Evolutionary conservation across 2,113 vertebrate species (phyloP).

Genomic region (Phasianus colchicus): DNA sequence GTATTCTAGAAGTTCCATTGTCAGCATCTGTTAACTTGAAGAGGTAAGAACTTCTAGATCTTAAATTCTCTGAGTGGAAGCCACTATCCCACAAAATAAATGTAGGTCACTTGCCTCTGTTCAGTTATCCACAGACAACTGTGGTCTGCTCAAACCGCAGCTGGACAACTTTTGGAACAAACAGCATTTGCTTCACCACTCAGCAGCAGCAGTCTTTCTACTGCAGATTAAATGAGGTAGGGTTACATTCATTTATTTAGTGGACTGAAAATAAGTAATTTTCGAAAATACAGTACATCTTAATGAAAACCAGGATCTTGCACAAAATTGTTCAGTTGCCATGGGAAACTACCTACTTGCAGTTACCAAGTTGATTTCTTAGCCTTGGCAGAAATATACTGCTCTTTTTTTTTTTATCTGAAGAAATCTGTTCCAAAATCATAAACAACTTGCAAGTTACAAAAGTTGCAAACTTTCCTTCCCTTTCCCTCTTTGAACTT

Average conservation of each 20-base stretch:
- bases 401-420: background rate
- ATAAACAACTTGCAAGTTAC: background rate
- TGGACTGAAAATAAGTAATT: background rate
- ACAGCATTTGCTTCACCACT: background rate
- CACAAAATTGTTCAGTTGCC: background rate
- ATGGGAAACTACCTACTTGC: background rate
- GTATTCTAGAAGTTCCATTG: background rate
- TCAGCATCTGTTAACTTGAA: background rate
- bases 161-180: background rate
- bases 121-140: background rate
- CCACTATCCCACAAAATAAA: background rate
- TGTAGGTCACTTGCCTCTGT: background rate
- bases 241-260: background rate
- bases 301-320: background rate
- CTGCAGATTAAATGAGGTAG: background rate
- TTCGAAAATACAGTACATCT: background rate
- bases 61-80: background rate
- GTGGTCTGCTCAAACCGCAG: background rate
- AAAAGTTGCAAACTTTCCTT: background rate
- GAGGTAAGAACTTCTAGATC: background rate
- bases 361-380: background rate
- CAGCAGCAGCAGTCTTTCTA: background rate
- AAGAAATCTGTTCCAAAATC: slow-evolving; percentile 7
- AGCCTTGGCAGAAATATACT: background rate
- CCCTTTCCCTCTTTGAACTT: background rate